Evolutionary conservation across 2,113 vertebrate genomes (phyloP).

Genomic region (Numida meleagris): DNA sequence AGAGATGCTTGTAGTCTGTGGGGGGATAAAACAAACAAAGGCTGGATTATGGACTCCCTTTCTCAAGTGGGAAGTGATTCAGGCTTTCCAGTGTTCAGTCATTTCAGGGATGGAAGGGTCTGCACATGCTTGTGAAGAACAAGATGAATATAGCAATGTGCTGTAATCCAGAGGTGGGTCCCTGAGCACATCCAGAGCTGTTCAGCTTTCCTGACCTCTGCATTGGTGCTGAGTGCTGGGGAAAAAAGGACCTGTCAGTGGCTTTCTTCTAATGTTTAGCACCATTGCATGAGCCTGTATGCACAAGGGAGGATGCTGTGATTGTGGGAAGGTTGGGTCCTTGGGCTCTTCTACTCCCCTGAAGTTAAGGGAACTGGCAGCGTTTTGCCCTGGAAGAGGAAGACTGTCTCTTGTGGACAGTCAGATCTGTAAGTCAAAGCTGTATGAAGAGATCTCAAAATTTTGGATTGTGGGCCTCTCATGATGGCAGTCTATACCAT

Average conservation of each 20-base stretch:
- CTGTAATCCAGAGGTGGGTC: neutral
- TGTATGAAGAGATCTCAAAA: neutral
- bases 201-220: neutral
- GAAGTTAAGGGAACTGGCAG: neutral
- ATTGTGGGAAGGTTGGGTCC: neutral
- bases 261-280: neutral
- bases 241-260: neutral
- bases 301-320: accelerated
- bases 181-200: neutral
- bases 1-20: neutral
- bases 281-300: neutral
- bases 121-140: neutral
- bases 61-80: neutral
- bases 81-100: neutral
- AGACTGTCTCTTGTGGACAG: neutral
- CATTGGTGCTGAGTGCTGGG: accelerated
- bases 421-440: neutral
- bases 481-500: neutral
- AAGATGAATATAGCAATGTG: accelerated
- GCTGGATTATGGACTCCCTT: neutral
- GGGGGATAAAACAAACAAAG: neutral
- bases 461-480: neutral
- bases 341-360: neutral
- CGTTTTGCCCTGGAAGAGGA: neutral
- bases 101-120: neutral